Base-by-base conservation (phyloP, 2,797 vertebrate genomes). In the Sebastes ruberrimus region DNA sequence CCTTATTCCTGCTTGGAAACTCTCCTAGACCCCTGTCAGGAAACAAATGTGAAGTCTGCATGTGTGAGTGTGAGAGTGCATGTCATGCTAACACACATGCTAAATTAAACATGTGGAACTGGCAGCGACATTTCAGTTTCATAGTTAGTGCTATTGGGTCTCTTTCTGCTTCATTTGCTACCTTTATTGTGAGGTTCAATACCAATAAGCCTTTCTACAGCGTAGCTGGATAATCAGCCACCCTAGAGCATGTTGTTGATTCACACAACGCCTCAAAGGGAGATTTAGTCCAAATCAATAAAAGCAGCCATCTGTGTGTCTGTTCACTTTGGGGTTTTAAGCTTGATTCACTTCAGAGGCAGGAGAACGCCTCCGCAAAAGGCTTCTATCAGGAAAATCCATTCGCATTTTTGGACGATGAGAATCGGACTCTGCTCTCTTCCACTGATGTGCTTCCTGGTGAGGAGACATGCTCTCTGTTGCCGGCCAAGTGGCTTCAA, bases 211-310 rank as follows among this genome's bases (percentile, higher is more conserved):
- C 38, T 66, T 38, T 59, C 11, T 53, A 9, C 64, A 62, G 59
- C 7, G 46, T 61, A 49, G 76, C 63, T 53, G 32, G 38, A 82
- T 79, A 64, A 78, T 75, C 62, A 62, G 28, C 10, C 23, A 11
- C 28, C 74, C 68, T 42, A 10, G 4, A 74, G 77, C 9, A 11
- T 57, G 76, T 35, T 77, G 81, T 80, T 83, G 83, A 77, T 86
- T 84, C 75, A 73, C 60, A 72, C 79, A 71, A 74, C 2, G 10
- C n/a, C 79, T 86, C 86, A 88, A 84, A 84, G 63, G 74, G 28
- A 86, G 82, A 81, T 90, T 86, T 86, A 81, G 85, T 78, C 78
- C 70, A 71, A 81, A 88, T 90, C 86, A 82, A 87, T 88, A 72
- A 76, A 84, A 86, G 79, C 72, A 68, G 66, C 82, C 82, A 69